These are phyloP conservation scores for Silurus meridionalis DNA, from an alignment of 2,113 vertebrate genomes.

Conservation along the genomic window DNA sequence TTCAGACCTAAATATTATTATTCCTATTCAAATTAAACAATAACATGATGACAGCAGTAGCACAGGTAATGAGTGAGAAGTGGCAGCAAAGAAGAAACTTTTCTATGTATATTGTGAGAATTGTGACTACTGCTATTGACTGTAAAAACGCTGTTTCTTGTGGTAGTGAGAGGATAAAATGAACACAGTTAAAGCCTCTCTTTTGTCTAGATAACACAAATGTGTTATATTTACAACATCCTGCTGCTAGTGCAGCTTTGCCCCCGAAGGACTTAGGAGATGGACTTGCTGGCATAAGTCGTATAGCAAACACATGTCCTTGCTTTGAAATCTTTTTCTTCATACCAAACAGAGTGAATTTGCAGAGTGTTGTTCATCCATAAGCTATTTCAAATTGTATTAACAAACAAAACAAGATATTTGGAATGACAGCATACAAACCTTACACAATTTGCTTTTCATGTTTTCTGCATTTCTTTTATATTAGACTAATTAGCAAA, in stretches of 20 bases:
- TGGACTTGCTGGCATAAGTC: constrained; percentile 32
- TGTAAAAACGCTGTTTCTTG: constrained; percentile 30
- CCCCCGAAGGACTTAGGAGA: constrained; percentile 33
- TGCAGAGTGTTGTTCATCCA: neutral
- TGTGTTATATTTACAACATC: constrained; percentile 57
- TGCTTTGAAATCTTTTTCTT: neutral
- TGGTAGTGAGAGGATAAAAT: constrained; percentile 33
- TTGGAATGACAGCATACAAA: neutral
- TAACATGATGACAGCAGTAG: constrained; percentile 47
- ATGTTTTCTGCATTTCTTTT: too few relatives aligned
- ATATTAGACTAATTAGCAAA: neutral
- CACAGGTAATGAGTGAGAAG: constrained; percentile 31
- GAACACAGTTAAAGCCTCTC: constrained; percentile 36
- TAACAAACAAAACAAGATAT: neutral
- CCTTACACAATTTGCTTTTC: neutral
- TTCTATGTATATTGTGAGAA: constrained; percentile 21
- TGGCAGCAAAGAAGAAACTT: constrained; percentile 10
- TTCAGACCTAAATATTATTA: neutral
- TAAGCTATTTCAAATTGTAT: neutral
- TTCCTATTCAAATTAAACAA: constrained; percentile 24
- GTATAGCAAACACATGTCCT: constrained; percentile 12
- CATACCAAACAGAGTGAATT: neutral
- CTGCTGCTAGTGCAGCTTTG: constrained; percentile 38
- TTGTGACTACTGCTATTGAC: constrained; percentile 35
- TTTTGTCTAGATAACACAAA: constrained; percentile 47